Percentiles rank a stretch among this genome's conserved stretches.
phyloP scores from a whole-genome alignment of 1,140 invertebrate genomes.

The Gryllus bimaculatus region DNA sequence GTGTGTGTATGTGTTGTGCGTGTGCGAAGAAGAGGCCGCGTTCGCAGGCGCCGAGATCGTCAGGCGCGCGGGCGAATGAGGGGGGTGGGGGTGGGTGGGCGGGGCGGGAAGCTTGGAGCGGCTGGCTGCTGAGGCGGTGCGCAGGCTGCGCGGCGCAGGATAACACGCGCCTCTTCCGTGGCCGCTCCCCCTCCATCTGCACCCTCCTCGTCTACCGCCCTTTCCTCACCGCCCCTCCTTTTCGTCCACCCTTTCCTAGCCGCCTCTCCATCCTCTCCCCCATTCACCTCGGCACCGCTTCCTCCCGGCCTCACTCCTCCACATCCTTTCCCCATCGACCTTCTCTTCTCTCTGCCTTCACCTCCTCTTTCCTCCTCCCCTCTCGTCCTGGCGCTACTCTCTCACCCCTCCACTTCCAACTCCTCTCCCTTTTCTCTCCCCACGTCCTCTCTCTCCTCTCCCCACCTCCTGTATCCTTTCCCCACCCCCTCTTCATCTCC shows the following conservation, averaged over 20 bases:
- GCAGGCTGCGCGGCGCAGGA: too few relatives aligned
- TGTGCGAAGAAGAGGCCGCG: too few relatives aligned
- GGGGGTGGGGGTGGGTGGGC: too few relatives aligned
- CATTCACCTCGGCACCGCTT: neutral
- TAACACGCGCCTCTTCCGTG: too few relatives aligned
- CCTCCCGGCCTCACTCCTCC: neutral
- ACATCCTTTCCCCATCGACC: neutral
- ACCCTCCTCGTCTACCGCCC: neutral
- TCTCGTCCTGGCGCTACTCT: neutral
- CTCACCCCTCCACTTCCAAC: neutral
- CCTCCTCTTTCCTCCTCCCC: neutral
- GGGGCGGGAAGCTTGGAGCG: too few relatives aligned
- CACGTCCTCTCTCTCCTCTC: neutral
- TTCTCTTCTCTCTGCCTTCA: neutral
- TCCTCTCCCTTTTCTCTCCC: neutral
- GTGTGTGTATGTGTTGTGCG: too few relatives aligned
- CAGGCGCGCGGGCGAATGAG: too few relatives aligned
- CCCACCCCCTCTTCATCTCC: neutral
- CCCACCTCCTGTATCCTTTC: neutral
- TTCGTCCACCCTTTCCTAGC: neutral
- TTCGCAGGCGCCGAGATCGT: too few relatives aligned
- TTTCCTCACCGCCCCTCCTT: neutral
- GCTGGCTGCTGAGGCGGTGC: too few relatives aligned
- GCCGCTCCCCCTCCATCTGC: too few relatives aligned
- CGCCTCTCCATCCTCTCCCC: neutral